Evolutionary conservation across 2,113 vertebrate species (phyloP), one percentile per base, ranked within the genome.

Genomic region (Elephantulus edwardii): DNA sequence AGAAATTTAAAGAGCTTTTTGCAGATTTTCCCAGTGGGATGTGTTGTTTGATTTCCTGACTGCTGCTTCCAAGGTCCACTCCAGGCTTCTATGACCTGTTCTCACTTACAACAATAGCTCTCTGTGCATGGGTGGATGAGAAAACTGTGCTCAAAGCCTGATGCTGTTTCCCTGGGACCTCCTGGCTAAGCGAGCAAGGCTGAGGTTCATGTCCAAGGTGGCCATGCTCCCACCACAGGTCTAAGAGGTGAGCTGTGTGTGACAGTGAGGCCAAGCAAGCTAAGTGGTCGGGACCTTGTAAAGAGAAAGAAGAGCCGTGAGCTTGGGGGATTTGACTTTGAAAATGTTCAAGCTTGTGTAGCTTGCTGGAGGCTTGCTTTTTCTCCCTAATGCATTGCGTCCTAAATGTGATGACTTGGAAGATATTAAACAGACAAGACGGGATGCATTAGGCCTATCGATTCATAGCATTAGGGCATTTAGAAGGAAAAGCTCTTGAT

Each of bases 391-490:
- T 70, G 70, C 84, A 79, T 74, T 83, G 30, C 81, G 54, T 77
- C 92, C 86, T 83, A 71, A 76, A 94, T 62, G 64, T 89, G 91
- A 1, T 72, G 85, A 44, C 64, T 82, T 80, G 13, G 81, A 91
- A 91, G 75, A 92, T 88, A 85, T 30, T 30, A 76, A 85, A 56
- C 14, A 84, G 93, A 91, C 64, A n/a, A 79, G 79, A 83, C 58
- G 56, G 54, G 89, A 92, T 52, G 92, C 93, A 87, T 92, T 85
- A 80, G 50, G 82, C 92, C 60, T 44, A 13, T 35, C 91, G 95
- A 92, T 94, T 88, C 91, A 88, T 80, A 70, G 89, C 89, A 91
- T 91, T 68, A 89, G 70, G 30, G 93, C 91, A 46, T 89, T 72
- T 68, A 28, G 56, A 83, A 92, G 70, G 42, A 89, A 48, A 22